Percentiles rank a stretch among this genome's conserved stretches.
phyloP scores from a whole-genome alignment of 2,888 invertebrate species.

The Therioaphis trifolii region DNA sequence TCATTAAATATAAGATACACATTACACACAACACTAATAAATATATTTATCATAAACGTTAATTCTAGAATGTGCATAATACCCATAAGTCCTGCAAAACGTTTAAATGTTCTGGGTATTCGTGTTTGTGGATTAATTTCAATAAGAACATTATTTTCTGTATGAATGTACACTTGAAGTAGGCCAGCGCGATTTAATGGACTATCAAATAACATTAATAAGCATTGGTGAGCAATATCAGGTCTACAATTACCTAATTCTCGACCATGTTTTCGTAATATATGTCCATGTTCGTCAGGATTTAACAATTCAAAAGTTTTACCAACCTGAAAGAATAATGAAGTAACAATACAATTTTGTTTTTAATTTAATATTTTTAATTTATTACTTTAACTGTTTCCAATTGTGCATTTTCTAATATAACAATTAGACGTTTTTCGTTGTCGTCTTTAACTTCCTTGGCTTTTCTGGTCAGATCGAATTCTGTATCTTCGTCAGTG shows the following conservation, averaged over 20 bases:
- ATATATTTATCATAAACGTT: background rate
- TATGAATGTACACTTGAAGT: conserved; percentile 94
- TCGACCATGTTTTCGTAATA: conserved; percentile 86
- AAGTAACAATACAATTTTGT: too few relatives aligned
- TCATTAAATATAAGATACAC: too few relatives aligned
- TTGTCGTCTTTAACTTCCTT: conserved; percentile 60
- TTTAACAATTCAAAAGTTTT: conserved; percentile 90
- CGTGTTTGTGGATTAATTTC: conserved; percentile 97
- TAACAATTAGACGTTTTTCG: conserved; percentile 90
- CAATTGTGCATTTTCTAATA: conserved; percentile 92
- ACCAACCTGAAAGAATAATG: conserved; percentile 77
- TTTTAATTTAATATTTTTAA: too few relatives aligned
- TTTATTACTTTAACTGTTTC: conserved; percentile 90
- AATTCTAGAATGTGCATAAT: conserved; percentile 66
- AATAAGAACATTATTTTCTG: conserved; percentile 91
- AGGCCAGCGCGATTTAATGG: conserved; percentile 95
- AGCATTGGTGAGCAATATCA: conserved; percentile 96
- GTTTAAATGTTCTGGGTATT: conserved; percentile 95
- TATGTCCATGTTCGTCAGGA: conserved; percentile 90
- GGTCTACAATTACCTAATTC: conserved; percentile 92
- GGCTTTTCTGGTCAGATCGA: conserved; percentile 61
- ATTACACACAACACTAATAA: background rate
- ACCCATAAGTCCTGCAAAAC: conserved; percentile 98
- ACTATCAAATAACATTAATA: conserved; percentile 97
- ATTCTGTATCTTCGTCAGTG: conserved; percentile 63